Conservation (phyloP, 1,140 invertebrate species). For the Orchestia grillus region DNA sequence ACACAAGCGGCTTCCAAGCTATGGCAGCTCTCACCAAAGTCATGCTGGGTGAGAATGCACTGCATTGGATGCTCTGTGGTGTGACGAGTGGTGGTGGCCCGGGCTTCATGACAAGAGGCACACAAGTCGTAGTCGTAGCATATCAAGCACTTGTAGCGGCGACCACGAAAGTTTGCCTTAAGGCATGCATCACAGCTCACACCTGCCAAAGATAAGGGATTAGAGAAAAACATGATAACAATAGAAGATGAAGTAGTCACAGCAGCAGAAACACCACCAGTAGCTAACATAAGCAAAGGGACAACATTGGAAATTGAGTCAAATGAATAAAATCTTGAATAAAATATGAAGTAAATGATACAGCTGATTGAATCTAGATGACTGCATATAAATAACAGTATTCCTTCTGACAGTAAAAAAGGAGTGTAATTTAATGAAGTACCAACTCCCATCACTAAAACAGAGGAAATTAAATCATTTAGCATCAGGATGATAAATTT, state of each 20-base stretch:
- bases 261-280: background rate
- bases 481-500: no score
- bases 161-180: constrained; percentile 96
- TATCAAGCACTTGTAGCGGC: constrained; percentile 97
- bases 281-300: no score
- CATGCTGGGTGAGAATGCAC: constrained; percentile 95
- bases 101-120: constrained; percentile 94
- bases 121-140: constrained; percentile 99
- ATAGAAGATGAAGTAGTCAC: background rate
- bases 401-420: no score
- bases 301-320: no score
- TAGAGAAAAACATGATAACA: background rate
- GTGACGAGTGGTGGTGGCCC: constrained; percentile 92
- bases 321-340: no score
- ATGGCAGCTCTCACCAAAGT: constrained; percentile 83
- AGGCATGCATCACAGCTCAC: constrained; percentile 99
- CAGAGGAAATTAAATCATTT: no score
- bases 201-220: constrained; percentile 70
- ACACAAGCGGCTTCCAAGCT: no score
- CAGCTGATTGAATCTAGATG: no score
- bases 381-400: no score
- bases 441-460: no score
- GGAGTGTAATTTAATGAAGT: no score
- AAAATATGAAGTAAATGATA: no score
- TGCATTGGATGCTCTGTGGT: constrained; percentile 97